Conservation (phyloP, 1,140 invertebrate species). For the Arctopsyche grandis region DNA sequence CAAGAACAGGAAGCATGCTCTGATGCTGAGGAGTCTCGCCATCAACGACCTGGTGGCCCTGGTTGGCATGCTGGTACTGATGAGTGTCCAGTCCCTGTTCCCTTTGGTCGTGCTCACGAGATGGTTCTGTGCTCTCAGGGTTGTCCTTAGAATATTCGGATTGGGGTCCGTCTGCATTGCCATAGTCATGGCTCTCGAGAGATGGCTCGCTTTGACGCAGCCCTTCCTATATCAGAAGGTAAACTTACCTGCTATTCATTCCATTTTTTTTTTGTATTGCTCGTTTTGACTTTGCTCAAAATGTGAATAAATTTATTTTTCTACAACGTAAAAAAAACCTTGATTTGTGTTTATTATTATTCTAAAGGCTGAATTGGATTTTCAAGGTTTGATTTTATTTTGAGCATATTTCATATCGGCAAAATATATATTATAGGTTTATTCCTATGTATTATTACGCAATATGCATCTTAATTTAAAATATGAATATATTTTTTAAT, state of each 20-base stretch:
- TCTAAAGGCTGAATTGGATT: too few relatives aligned
- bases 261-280: background rate
- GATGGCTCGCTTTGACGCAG: conserved; percentile 84
- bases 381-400: too few relatives aligned
- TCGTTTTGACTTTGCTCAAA: background rate
- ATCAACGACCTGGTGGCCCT: conserved; percentile 83
- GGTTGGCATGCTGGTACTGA: conserved; percentile 72
- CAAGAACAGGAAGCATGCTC: conserved; percentile 80
- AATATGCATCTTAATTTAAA: too few relatives aligned
- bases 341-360: too few relatives aligned
- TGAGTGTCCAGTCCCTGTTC: conserved; percentile 62
- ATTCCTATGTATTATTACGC: too few relatives aligned
- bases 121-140: conserved; percentile 74
- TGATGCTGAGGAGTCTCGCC: conserved; percentile 80
- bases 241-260: conserved; percentile 55
- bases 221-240: conserved; percentile 93
- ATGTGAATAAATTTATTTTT: too few relatives aligned
- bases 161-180: conserved; percentile 88
- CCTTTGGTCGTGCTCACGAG: conserved; percentile 58
- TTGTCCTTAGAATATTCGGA: conserved; percentile 82
- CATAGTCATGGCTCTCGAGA: conserved; percentile 85
- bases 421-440: too few relatives aligned
- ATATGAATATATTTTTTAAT: too few relatives aligned
- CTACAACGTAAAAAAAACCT: too few relatives aligned
- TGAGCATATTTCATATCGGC: too few relatives aligned